Percentiles rank a stretch among this genome's conserved stretches.
Conservation (phyloP, 2,888 invertebrate species). For the Acholoe squamosa region DNA sequence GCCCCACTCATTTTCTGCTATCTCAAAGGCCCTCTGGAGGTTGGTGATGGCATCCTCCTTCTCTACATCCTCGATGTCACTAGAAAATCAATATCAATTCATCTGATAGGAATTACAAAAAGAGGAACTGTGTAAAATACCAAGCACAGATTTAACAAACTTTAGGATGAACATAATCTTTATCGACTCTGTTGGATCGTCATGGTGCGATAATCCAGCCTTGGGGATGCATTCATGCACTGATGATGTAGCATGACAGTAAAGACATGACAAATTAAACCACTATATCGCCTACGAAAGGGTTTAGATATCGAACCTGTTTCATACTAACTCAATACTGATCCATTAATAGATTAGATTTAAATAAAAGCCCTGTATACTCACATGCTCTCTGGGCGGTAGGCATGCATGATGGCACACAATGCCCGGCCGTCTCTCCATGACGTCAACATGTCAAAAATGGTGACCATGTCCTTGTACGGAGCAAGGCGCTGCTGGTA, state of each 20-base stretch:
- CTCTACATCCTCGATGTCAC: slow-evolving; percentile 40
- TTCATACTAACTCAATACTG: too few relatives aligned
- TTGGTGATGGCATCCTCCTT: not conserved
- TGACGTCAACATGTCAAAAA: slow-evolving; percentile 32
- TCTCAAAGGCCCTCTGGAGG: slow-evolving; percentile 39
- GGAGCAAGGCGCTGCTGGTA: slow-evolving; percentile 34
- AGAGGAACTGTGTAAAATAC: too few relatives aligned
- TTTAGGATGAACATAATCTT: too few relatives aligned
- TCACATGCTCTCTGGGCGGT: slow-evolving; percentile 60
- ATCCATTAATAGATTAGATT: too few relatives aligned
- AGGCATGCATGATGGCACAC: slow-evolving; percentile 51
- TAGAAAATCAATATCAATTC: not conserved
- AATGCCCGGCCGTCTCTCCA: slow-evolving; percentile 55
- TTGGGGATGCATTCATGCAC: too few relatives aligned
- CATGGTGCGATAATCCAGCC: too few relatives aligned
- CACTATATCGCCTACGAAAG: too few relatives aligned
- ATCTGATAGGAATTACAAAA: not conserved
- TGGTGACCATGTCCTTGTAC: slow-evolving; percentile 8
- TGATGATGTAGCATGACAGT: too few relatives aligned
- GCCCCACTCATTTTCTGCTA: slow-evolving; percentile 24
- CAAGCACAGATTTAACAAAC: too few relatives aligned
- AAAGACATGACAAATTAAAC: too few relatives aligned
- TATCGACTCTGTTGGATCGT: too few relatives aligned
- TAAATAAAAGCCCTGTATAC: not conserved
- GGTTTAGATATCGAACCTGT: too few relatives aligned